phyloP scores from a whole-genome alignment of 1,140 invertebrate species.

The Drosophila busckii region DNA sequence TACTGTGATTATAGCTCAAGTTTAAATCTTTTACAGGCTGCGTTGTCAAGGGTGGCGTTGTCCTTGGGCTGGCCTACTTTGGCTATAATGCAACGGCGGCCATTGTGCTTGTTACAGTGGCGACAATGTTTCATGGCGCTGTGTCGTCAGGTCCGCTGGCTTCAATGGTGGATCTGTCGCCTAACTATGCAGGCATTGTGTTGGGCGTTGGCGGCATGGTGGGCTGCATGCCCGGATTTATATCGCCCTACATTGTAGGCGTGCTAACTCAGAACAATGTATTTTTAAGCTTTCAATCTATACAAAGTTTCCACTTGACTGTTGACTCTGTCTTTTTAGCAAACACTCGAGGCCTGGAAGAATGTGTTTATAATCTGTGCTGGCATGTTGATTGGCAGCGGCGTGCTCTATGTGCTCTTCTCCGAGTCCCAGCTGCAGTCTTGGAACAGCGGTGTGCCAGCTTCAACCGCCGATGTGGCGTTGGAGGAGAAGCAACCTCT shows the following conservation, averaged over 20 bases:
- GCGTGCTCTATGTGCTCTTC: constrained; percentile 81
- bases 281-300: background rate
- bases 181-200: constrained; percentile 84
- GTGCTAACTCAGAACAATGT: constrained; percentile 82
- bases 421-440: constrained; percentile 82
- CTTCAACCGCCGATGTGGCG: constrained; percentile 49
- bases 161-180: constrained; percentile 83
- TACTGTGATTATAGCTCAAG: constrained; percentile 1
- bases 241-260: constrained; percentile 83
- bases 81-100: constrained; percentile 83
- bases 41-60: constrained; percentile 81
- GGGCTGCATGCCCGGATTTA: constrained; percentile 80
- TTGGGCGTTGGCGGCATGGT: constrained; percentile 82
- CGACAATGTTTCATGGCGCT: constrained; percentile 83
- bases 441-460: constrained; percentile 81
- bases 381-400: constrained; percentile 80
- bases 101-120: constrained; percentile 82
- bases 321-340: constrained; percentile 79
- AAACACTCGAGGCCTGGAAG: constrained; percentile 85
- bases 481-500: constrained; percentile 50
- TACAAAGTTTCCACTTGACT: background rate
- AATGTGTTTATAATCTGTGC: constrained; percentile 83
- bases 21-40: constrained; percentile 60
- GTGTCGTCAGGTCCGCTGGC: constrained; percentile 84
- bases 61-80: constrained; percentile 82